A percentile compares a stretch with the other conserved stretches of the same genome.
phyloP scores from a whole-genome alignment of 2,797 vertebrate genomes.

The Cyprinodon diabolis region DNA sequence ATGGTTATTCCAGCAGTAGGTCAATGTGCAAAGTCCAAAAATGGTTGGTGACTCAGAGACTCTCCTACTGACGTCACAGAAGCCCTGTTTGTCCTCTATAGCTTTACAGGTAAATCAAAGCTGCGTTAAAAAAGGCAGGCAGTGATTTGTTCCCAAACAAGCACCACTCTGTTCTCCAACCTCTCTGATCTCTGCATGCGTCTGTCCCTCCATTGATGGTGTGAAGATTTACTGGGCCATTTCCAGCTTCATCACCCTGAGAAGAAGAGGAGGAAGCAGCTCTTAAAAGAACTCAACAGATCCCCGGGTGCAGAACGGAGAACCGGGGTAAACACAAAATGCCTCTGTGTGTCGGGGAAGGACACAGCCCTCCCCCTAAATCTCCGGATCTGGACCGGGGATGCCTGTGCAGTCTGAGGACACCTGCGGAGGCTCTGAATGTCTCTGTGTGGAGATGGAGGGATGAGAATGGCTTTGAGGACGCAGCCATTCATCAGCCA shows the following conservation, averaged over 20 bases:
- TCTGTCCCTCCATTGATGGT: constrained; percentile 42
- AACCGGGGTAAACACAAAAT: constrained; percentile 55
- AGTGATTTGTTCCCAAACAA: constrained; percentile 30
- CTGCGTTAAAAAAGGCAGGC: neutral
- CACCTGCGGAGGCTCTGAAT: constrained; percentile 76
- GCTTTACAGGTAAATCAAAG: constrained; percentile 33
- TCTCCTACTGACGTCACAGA: neutral
- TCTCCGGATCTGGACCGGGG: constrained; percentile 64
- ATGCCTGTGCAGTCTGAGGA: constrained; percentile 50
- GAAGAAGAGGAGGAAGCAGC: constrained; percentile 50
- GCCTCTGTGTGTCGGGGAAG: constrained; percentile 56
- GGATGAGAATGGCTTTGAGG: constrained; percentile 49
- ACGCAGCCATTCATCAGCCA: constrained; percentile 72
- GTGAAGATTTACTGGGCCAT: constrained; percentile 49
- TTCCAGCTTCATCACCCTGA: constrained; percentile 56
- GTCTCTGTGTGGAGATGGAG: constrained; percentile 64
- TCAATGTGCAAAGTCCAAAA: constrained; percentile 26
- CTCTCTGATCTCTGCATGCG: constrained; percentile 7
- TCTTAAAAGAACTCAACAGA: constrained; percentile 56
- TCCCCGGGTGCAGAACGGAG: constrained; percentile 34
- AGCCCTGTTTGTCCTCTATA: constrained; percentile 1
- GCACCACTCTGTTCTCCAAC: constrained; percentile 14
- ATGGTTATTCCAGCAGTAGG: constrained; percentile 12
- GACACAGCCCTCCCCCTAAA: constrained; percentile 40
- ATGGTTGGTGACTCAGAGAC: constrained; percentile 11